A percentile compares a stretch with the other conserved stretches of the same genome.
These are phyloP conservation scores for Morpho helenor DNA, from an alignment of 2,888 invertebrate genomes.

Conservation along the genomic window DNA sequence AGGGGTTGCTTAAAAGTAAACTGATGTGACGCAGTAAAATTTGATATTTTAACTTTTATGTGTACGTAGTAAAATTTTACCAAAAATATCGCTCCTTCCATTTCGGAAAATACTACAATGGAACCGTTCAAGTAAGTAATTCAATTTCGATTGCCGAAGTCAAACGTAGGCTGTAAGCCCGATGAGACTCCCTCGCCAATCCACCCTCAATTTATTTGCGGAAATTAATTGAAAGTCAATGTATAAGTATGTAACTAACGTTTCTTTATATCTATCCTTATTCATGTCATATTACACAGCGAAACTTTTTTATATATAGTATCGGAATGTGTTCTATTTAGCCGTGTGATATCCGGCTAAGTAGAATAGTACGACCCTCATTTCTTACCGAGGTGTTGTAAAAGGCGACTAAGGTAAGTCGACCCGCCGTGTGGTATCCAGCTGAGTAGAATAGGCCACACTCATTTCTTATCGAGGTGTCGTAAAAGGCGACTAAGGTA, in stretches of 20 bases:
- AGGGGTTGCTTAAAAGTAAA: slow-evolving; percentile 52
- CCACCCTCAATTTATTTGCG: slow-evolving; percentile 38
- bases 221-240: slow-evolving; percentile 41
- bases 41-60: slow-evolving; percentile 30
- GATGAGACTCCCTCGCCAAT: slow-evolving; percentile 28
- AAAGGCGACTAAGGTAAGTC: too few relatives aligned
- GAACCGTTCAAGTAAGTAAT: slow-evolving; percentile 27
- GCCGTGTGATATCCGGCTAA: too few relatives aligned
- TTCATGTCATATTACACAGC: too few relatives aligned
- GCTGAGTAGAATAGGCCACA: too few relatives aligned
- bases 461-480: too few relatives aligned
- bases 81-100: neutral
- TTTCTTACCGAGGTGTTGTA: too few relatives aligned
- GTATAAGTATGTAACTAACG: neutral
- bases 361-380: too few relatives aligned
- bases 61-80: neutral
- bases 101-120: slow-evolving; percentile 8
- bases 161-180: slow-evolving; percentile 31
- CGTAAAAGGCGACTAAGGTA: too few relatives aligned
- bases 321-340: too few relatives aligned
- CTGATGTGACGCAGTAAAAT: slow-evolving; percentile 33
- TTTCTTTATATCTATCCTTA: too few relatives aligned
- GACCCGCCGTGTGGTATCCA: too few relatives aligned
- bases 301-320: too few relatives aligned
- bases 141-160: slow-evolving; percentile 37